Base-by-base conservation (phyloP, 2,113 vertebrate genomes). In the Bubo bubo region DNA sequence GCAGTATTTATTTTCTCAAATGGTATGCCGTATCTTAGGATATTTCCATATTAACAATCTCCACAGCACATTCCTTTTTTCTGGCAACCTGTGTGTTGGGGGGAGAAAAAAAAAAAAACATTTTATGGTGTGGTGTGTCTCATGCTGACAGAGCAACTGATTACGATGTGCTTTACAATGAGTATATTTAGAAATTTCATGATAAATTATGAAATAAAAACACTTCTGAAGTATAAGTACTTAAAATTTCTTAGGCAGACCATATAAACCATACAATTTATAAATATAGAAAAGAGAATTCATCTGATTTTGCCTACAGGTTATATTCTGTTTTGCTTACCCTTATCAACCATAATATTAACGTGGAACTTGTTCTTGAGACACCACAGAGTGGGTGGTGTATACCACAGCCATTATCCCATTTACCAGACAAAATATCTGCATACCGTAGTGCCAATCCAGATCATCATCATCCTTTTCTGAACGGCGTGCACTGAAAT, bases 11-110 rank as follows among this genome's bases (percentile, higher is more conserved):
- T 73, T 76, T 82, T 77, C 86, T 21, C 75, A 77, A 45, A 74
- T 41, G 56, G 4, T 83, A 37, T 1, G 26, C 7, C n/a, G 28
- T n/a, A 10, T 64, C 70, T 95, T 89, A 96, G 81, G 91, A 97
- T 92, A 77, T 84, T 73, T 95, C 91, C 62, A 16, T 96, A 39
- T 79, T 90, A 92, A 67, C 39, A 58, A 45, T 63, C 55, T 85
- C 26, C 49, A 64, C 7, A 63, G n/a, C 10, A 34, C 23, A 37
- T 70, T 72, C 35, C 55, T 79, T 56, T 47, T 53, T 76, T 68
- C 79, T 53, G 45, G 66, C 27, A 88, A 87, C 45, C 86, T 96
- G 79, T 39, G 70, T 22, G 8, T 77, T 35, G 58, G 27, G 16
- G 8, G 8, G 3, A 7, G 4, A 4, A 10, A 67, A 62, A 58